Conservation (phyloP, 2,888 invertebrate genomes). For the Harmothoe impar region DNA sequence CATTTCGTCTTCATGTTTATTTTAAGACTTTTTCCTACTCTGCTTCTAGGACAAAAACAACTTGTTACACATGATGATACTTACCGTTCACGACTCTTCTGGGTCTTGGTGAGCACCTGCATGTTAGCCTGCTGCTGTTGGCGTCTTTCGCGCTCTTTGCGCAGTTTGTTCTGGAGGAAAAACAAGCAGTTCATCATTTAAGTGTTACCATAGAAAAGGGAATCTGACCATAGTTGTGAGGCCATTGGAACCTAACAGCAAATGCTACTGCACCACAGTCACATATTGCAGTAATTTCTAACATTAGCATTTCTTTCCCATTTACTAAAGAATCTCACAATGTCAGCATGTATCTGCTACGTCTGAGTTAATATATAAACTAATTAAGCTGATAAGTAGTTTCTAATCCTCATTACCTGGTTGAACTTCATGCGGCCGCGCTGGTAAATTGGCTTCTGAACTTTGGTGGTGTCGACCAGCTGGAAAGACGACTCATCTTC, state of each 20-base stretch:
- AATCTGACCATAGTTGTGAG: not conserved
- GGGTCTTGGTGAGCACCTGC: slow-evolving; percentile 92
- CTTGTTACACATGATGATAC: not conserved
- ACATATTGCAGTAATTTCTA: too few species aligned
- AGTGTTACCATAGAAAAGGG: not conserved
- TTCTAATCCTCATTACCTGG: slow-evolving; percentile 81
- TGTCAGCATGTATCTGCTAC: too few species aligned
- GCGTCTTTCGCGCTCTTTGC: slow-evolving; percentile 88
- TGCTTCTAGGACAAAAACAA: too few species aligned
- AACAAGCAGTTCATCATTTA: not conserved
- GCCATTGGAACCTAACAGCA: too few species aligned
- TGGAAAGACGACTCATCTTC: slow-evolving; percentile 99
- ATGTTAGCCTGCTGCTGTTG: slow-evolving; percentile 86
- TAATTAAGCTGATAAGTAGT: too few species aligned
- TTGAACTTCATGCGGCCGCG: slow-evolving; percentile 88
- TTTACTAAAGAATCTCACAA: too few species aligned
- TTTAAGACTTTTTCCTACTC: too few species aligned
- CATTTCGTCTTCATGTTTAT: too few species aligned
- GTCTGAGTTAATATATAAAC: too few species aligned
- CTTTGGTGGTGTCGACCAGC: slow-evolving; percentile 93
- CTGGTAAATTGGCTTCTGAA: slow-evolving; percentile 88
- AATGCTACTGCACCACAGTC: too few species aligned
- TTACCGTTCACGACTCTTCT: slow-evolving; percentile 87
- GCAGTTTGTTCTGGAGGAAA: slow-evolving; percentile 85
- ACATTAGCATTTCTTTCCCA: too few species aligned